Percentiles rank a stretch among this genome's conserved stretches.
These are phyloP conservation scores for Steinernema khuongi DNA, from an alignment of 1,140 invertebrate genomes.

Conservation along the genomic window DNA sequence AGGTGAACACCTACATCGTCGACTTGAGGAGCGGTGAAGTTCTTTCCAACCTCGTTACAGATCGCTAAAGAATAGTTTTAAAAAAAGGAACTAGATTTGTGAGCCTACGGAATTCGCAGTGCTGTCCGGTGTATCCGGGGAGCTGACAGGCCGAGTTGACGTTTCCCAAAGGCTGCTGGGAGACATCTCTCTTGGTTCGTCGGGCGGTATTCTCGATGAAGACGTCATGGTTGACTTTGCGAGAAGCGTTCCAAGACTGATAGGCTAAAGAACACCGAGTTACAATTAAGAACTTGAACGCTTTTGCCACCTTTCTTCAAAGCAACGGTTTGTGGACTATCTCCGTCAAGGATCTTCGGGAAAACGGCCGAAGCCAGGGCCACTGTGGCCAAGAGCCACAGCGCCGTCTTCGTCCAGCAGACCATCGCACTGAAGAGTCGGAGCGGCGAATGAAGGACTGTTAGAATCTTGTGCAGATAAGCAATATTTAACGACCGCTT, in stretches of 20 bases:
- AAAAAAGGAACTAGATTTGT: background rate
- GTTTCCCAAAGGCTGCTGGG: background rate
- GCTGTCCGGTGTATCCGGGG: conserved; percentile 34
- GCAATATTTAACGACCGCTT: background rate
- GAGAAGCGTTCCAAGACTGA: background rate
- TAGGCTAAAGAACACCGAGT: background rate
- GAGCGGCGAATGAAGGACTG: background rate
- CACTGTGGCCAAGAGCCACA: background rate
- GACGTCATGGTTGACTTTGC: background rate
- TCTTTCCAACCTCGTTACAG: conserved; percentile 12
- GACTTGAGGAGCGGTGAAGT: conserved; percentile 1
- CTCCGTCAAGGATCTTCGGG: background rate
- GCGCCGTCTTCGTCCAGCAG: background rate
- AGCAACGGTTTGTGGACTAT: background rate
- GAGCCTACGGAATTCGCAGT: conserved; percentile 25
- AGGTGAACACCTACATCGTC: conserved; percentile 6
- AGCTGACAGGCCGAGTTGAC: conserved; percentile 18
- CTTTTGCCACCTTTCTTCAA: background rate
- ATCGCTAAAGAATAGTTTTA: conserved; percentile 21
- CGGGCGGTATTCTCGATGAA: background rate
- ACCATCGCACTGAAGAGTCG: background rate
- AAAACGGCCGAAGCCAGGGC: background rate
- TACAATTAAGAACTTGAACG: background rate
- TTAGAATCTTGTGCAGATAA: background rate
- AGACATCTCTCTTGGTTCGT: background rate